Conservation (phyloP, 2,113 vertebrate species). For the Rhinichthys klamathensis region DNA sequence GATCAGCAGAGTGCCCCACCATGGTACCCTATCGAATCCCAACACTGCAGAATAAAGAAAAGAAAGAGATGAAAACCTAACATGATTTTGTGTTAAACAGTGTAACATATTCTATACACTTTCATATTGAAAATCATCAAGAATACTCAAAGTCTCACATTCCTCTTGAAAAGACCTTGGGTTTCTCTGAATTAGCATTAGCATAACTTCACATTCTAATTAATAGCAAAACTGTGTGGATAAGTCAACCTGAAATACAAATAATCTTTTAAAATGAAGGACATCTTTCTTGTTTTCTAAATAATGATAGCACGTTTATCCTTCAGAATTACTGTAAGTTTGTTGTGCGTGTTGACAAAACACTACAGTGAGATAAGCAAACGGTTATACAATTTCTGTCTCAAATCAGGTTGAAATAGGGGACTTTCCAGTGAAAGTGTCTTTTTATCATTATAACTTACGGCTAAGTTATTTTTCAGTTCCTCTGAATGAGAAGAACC, state of each 20-base stretch:
- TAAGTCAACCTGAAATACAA: background rate
- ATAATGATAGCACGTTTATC: background rate
- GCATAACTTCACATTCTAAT: background rate
- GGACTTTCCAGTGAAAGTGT: background rate
- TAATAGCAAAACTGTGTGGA: background rate
- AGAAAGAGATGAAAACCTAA: background rate
- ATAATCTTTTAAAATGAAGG: background rate
- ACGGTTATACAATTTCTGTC: background rate
- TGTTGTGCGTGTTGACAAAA: conserved; percentile 3
- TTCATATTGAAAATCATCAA: background rate
- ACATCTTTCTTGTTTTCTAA: background rate
- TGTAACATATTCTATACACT: background rate
- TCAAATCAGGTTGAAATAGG: background rate
- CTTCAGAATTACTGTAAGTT: background rate
- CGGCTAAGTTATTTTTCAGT: background rate
- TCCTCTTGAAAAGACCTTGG: background rate
- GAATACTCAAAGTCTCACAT: background rate
- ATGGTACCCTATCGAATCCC: conserved; percentile 89
- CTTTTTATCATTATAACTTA: conserved; percentile 9
- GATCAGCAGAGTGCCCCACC: conserved; percentile 90
- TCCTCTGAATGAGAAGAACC: conserved; percentile 25
- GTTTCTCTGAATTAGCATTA: background rate
- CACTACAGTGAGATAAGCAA: background rate
- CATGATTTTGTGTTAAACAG: background rate
- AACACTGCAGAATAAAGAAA: conserved; percentile 86